Percentiles rank a stretch among this genome's conserved stretches.
phyloP scores from a whole-genome alignment of 2,888 invertebrate species.

The Chorisops tibialis region DNA sequence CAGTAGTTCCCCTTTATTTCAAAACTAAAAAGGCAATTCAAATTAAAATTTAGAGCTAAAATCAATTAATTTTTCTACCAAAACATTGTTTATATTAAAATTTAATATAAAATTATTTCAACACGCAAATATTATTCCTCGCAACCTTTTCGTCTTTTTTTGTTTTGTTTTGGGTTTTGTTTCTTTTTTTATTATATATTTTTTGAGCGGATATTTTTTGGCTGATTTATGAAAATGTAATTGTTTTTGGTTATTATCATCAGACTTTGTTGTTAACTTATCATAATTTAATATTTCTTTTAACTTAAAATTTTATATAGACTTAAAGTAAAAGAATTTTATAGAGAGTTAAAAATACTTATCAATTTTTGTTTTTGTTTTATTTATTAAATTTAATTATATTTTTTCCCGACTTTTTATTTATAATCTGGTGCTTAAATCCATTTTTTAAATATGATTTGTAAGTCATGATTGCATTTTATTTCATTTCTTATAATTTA shows the following conservation, averaged over 20 bases:
- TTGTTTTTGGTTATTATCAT: constrained; percentile 25
- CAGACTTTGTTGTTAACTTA: background rate
- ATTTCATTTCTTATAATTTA: constrained; percentile 15
- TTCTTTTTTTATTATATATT: background rate
- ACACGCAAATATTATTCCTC: constrained; percentile 54
- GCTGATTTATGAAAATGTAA: constrained; percentile 21
- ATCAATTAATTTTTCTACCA: constrained; percentile 27
- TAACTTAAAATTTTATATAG: no score
- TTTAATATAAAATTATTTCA: constrained; percentile 37
- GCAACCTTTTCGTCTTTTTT: constrained; percentile 43
- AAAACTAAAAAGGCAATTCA: no score
- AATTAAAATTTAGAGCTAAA: constrained; percentile 26
- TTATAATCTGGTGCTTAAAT: constrained; percentile 24
- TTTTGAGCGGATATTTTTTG: background rate
- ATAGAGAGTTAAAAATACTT: no score
- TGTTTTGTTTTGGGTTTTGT: constrained; percentile 29
- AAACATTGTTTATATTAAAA: constrained; percentile 22
- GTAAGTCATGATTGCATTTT: constrained; percentile 13
- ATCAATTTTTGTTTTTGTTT: no score
- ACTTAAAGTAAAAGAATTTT: no score
- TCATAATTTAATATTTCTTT: no score
- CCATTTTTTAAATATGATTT: background rate
- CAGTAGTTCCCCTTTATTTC: no score
- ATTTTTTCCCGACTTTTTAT: no score
- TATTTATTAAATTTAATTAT: no score